These are phyloP conservation scores for Brienomyrus longianalis DNA, from an alignment of 2,113 vertebrate species.

Conservation along the genomic window DNA sequence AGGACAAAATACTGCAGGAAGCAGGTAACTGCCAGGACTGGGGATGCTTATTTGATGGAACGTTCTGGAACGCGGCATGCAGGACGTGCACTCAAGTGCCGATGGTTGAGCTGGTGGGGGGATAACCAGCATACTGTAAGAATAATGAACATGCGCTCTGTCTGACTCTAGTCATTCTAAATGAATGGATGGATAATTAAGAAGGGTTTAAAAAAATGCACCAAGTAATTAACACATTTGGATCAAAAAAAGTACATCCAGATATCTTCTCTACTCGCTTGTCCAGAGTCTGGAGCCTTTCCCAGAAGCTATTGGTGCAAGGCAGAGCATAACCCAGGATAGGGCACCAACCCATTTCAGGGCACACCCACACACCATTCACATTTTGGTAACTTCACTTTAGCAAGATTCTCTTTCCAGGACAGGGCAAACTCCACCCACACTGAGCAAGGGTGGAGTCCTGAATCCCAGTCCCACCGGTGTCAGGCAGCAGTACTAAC, in stretches of 20 bases:
- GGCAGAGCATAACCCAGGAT: neutral
- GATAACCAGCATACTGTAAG: neutral
- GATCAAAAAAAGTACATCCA: neutral
- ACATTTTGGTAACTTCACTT: neutral
- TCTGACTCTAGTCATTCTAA: neutral
- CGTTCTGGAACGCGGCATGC: neutral
- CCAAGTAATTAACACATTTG: neutral
- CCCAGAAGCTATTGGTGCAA: neutral
- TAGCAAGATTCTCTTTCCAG: neutral
- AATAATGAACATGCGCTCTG: neutral
- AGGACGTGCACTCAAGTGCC: neutral
- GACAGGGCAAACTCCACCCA: neutral
- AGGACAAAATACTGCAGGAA: neutral
- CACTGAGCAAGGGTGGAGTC: neutral
- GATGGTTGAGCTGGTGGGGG: neutral
- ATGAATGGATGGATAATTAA: neutral
- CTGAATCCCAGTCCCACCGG: neutral
- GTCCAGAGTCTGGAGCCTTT: neutral
- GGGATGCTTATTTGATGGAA: neutral
- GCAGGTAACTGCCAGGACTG: neutral
- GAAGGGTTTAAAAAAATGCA: neutral
- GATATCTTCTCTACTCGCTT: neutral
- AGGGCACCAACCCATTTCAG: neutral
- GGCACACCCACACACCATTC: neutral
- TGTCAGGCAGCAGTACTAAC: neutral